phyloP scores from a whole-genome alignment of 2,113 vertebrate genomes.

The Paralichthys olivaceus region DNA sequence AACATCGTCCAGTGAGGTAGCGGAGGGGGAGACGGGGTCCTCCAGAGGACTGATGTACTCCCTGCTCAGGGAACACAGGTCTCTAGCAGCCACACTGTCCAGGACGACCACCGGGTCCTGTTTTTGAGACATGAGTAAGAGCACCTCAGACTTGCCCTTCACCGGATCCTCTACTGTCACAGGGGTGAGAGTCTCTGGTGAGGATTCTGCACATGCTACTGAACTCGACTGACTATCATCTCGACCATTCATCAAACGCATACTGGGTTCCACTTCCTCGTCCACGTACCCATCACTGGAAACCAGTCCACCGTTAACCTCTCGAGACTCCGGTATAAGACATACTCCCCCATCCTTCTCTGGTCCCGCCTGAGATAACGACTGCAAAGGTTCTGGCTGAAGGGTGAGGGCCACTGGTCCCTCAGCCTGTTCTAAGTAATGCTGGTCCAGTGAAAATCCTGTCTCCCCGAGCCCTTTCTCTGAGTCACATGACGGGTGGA shows the following conservation, averaged over 20 bases:
- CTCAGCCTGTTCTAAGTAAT: constrained; percentile 62
- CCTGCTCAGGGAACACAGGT: constrained; percentile 59
- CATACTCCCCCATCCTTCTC: constrained; percentile 41
- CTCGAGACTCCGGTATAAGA: constrained; percentile 45
- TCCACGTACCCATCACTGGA: constrained; percentile 31
- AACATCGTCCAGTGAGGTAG: constrained; percentile 71
- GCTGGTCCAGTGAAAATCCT: constrained; percentile 64
- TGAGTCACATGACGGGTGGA: constrained; percentile 63
- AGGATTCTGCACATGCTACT: constrained; percentile 44
- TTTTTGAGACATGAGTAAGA: constrained; percentile 67
- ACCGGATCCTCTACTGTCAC: constrained; percentile 37
- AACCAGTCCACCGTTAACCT: constrained; percentile 57
- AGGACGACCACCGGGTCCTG: constrained; percentile 39
- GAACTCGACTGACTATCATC: constrained; percentile 38
- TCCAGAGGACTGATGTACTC: constrained; percentile 78
- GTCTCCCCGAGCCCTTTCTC: constrained; percentile 59
- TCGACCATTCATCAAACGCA: constrained; percentile 59
- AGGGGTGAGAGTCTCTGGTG: constrained; percentile 11
- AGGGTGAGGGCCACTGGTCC: constrained; percentile 65
- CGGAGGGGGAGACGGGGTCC: constrained; percentile 72
- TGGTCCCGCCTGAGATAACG: constrained; percentile 53
- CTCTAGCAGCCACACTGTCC: constrained; percentile 21
- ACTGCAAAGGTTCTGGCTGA: constrained; percentile 61
- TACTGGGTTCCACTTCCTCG: constrained; percentile 35
- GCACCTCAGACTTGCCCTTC: constrained; percentile 50